phyloP scores from a whole-genome alignment of 2,113 vertebrate genomes.

The Machaerirhynchus nigripectus region DNA sequence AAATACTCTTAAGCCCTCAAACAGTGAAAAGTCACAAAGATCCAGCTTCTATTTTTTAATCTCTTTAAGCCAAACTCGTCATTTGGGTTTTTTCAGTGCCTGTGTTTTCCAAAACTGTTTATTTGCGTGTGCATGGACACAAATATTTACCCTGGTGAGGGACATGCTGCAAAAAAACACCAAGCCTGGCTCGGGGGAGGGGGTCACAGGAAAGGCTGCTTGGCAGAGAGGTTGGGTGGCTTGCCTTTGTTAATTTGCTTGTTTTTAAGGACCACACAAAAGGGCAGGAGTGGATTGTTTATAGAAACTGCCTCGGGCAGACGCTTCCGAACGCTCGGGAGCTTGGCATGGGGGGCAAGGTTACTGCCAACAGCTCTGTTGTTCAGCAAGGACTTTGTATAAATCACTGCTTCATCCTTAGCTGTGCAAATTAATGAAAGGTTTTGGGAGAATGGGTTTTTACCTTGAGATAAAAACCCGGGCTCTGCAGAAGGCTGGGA shows the following conservation, averaged over 20 bases:
- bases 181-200: background rate
- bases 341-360: conserved; percentile 19
- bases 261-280: background rate
- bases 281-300: conserved; percentile 35
- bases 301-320: background rate
- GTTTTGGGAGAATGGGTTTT: background rate
- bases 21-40: background rate
- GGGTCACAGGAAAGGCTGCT: background rate
- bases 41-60: background rate
- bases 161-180: conserved; percentile 1
- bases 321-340: background rate
- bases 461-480: conserved; percentile 9
- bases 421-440: background rate
- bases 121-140: background rate
- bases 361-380: background rate
- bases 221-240: background rate
- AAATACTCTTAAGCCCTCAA: conserved; percentile 4
- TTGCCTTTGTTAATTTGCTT: background rate
- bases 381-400: background rate
- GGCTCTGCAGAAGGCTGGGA: background rate
- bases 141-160: conserved; percentile 44
- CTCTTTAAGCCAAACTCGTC: background rate
- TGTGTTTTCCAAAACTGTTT: conserved; percentile 29
- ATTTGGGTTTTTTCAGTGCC: background rate
- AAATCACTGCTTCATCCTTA: background rate